These are phyloP conservation scores for Callopanchax toddi DNA, from an alignment of 2,113 vertebrate species.

Conservation along the genomic window DNA sequence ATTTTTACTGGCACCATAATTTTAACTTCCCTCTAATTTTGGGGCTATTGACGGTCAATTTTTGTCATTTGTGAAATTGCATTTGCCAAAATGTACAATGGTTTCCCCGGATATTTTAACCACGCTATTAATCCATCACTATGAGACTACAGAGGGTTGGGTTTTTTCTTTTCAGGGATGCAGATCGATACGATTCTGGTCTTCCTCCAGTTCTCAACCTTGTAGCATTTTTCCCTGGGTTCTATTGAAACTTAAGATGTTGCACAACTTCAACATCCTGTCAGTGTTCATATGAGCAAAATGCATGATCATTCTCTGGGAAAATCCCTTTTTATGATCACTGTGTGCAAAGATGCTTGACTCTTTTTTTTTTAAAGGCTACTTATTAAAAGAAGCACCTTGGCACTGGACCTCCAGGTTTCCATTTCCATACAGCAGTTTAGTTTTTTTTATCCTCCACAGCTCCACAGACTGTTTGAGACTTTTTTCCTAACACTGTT, in stretches of 20 bases:
- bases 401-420: conserved; percentile 20
- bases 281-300: background rate
- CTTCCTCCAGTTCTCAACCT: conserved; percentile 11
- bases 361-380: conserved; percentile 22
- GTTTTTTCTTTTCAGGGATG: background rate
- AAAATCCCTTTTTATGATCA: conserved; percentile 47
- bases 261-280: conserved; percentile 40
- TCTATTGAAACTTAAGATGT: conserved; percentile 36
- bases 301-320: conserved; percentile 10
- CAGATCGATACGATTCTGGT: conserved; percentile 19
- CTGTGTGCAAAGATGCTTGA: too few species aligned
- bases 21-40: background rate
- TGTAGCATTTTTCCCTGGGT: conserved; percentile 8
- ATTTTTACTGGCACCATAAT: background rate
- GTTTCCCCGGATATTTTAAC: background rate
- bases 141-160: background rate
- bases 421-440: conserved; percentile 24
- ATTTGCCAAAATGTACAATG: conserved; percentile 19
- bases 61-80: conserved; percentile 15
- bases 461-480: conserved; percentile 23
- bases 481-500: conserved; percentile 19
- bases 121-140: background rate
- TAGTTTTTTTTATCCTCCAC: background rate
- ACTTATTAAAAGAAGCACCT: conserved; percentile 26
- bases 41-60: background rate